Evolutionary conservation across 2,797 vertebrate genomes (phyloP).

Genomic region (Premnoplex brunnescens): DNA sequence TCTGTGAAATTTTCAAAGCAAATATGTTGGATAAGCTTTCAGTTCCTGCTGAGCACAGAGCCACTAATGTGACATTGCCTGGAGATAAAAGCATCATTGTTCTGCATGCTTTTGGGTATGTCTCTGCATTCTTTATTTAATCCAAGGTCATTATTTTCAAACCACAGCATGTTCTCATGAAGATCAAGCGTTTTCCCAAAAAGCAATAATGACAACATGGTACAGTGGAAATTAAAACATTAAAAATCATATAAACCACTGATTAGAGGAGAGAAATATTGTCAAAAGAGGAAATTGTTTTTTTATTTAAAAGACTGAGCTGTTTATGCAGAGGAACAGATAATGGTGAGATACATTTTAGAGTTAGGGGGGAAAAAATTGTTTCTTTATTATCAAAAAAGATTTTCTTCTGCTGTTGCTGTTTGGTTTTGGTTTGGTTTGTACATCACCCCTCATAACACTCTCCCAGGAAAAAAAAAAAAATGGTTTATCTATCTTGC

Average conservation of each 20-base stretch:
- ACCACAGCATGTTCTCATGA: not conserved
- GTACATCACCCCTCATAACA: accelerated
- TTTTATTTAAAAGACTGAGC: not conserved
- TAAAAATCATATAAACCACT: not conserved
- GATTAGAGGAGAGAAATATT: not conserved
- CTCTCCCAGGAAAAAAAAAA: not conserved
- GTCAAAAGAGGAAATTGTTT: not conserved
- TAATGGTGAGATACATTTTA: not conserved
- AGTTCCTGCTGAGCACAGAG: not conserved
- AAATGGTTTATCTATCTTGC: not conserved
- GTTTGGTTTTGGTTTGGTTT: not conserved
- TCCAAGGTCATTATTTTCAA: slow-evolving; percentile 5
- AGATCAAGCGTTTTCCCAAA: not conserved
- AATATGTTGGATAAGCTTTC: not conserved
- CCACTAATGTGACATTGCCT: not conserved
- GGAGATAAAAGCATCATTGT: slow-evolving; percentile 9
- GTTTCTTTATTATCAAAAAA: not conserved
- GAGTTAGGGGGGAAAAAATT: not conserved
- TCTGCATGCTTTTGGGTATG: not conserved
- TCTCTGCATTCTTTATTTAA: not conserved
- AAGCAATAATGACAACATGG: not conserved
- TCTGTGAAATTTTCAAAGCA: slow-evolving; percentile 12
- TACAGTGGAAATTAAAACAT: not conserved
- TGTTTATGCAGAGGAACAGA: not conserved
- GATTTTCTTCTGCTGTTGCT: not conserved